Percentiles rank a stretch among this genome's conserved stretches.
Evolutionary conservation across 2,113 vertebrate species (phyloP).

Genomic region (Lagopus leucura): DNA sequence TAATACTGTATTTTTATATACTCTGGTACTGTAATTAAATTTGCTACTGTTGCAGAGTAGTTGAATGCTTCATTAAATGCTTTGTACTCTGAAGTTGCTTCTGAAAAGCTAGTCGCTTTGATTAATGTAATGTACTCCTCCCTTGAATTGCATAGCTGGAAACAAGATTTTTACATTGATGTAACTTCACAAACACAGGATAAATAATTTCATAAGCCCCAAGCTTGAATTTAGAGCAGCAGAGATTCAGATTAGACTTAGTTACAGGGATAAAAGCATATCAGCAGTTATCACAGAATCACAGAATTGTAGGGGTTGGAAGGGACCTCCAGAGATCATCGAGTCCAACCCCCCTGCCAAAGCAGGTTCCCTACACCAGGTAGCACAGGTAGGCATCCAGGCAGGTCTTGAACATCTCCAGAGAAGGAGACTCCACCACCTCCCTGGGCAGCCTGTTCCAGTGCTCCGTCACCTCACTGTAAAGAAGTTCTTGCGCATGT

Average conservation of each 20-base stretch:
- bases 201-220: neutral
- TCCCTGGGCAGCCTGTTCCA: too few relatives aligned
- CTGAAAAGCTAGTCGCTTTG: neutral
- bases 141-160: conserved; percentile 33
- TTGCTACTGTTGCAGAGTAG: neutral
- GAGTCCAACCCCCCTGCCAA: too few relatives aligned
- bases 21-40: neutral
- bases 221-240: neutral
- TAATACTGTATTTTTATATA: neutral
- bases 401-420: too few relatives aligned
- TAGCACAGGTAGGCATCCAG: too few relatives aligned
- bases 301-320: too few relatives aligned
- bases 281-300: too few relatives aligned
- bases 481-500: too few relatives aligned
- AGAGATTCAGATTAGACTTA: neutral
- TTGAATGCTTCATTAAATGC: conserved; percentile 1
- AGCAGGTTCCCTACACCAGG: too few relatives aligned
- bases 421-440: too few relatives aligned
- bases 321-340: too few relatives aligned
- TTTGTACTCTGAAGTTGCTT: conserved; percentile 40
- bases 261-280: neutral
- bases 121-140: conserved; percentile 10
- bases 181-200: neutral
- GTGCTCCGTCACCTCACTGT: too few relatives aligned
- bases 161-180: conserved; percentile 14